These are phyloP conservation scores for Atrichornis clamosus DNA, from an alignment of 2,113 vertebrate species.

Conservation along the genomic window DNA sequence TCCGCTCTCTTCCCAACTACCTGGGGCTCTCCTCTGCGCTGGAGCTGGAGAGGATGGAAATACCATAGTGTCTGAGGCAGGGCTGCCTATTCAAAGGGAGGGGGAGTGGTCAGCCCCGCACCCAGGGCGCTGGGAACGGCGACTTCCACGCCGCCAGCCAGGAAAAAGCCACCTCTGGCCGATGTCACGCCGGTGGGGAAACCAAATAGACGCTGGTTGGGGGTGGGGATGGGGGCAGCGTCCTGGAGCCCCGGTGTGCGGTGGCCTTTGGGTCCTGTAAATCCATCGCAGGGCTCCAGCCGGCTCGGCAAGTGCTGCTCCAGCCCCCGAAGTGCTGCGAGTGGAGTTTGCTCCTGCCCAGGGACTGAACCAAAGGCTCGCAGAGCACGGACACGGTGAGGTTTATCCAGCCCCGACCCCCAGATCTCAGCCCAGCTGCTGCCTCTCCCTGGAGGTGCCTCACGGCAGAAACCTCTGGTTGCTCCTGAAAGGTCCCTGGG, in stretches of 20 bases:
- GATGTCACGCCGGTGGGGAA: neutral
- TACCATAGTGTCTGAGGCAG: constrained; percentile 80
- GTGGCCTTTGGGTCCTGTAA: neutral
- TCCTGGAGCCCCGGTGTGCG: neutral
- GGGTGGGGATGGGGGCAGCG: neutral
- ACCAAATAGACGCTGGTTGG: neutral
- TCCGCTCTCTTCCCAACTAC: constrained; percentile 65
- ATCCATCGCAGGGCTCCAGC: rapidly evolving
- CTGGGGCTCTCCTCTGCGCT: constrained; percentile 64
- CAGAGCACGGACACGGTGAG: neutral
- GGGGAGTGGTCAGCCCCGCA: constrained; percentile 74
- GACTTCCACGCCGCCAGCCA: neutral
- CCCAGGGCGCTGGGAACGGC: constrained; percentile 33
- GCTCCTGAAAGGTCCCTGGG: neutral
- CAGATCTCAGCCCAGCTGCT: neutral
- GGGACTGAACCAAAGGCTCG: rapidly evolving
- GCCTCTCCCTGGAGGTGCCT: neutral
- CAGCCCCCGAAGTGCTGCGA: rapidly evolving
- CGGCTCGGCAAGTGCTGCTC: neutral
- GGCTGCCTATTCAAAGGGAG: constrained; percentile 81
- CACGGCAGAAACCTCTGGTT: neutral
- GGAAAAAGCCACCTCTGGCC: neutral
- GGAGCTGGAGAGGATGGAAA: constrained; percentile 81
- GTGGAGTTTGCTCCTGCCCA: rapidly evolving
- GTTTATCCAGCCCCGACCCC: neutral